phyloP scores from a whole-genome alignment of 2,888 invertebrate species.

The Xestia c-nigrum region DNA sequence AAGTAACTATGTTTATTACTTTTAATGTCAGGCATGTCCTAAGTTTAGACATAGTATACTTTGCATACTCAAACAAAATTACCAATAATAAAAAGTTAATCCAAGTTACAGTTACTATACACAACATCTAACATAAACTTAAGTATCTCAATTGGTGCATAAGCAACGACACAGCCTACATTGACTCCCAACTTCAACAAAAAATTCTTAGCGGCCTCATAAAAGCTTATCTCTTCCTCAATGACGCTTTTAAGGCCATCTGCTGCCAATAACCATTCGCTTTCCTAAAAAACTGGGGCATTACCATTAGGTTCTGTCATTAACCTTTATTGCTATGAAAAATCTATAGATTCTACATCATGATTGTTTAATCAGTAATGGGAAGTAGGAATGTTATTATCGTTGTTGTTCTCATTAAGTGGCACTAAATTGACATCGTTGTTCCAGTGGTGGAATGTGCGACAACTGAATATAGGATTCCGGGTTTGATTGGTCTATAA shows the following conservation, averaged over 20 bases:
- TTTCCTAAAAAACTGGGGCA: conserved; percentile 57
- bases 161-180: conserved; percentile 29
- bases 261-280: conserved; percentile 58
- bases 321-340: conserved; percentile 62
- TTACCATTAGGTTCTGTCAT: conserved; percentile 55
- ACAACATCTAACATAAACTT: background rate
- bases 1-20: background rate
- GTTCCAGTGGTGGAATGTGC: fast-evolving
- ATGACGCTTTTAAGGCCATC: conserved; percentile 58
- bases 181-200: conserved; percentile 29
- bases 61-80: background rate
- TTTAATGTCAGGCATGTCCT: too few species aligned
- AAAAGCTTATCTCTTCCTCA: conserved; percentile 65
- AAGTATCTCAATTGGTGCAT: conserved; percentile 6
- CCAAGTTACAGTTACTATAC: background rate
- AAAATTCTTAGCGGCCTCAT: conserved; percentile 59
- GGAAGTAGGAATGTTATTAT: conserved; percentile 11
- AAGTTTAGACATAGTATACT: too few species aligned
- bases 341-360: conserved; percentile 54
- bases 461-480: too few species aligned
- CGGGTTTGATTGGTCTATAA: background rate
- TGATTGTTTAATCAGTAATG: conserved; percentile 55
- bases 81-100: background rate
- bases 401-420: conserved; percentile 15
- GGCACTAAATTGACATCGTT: background rate